These are phyloP conservation scores for Coenonympha glycerion DNA, from an alignment of 2,888 invertebrate species.

Conservation along the genomic window DNA sequence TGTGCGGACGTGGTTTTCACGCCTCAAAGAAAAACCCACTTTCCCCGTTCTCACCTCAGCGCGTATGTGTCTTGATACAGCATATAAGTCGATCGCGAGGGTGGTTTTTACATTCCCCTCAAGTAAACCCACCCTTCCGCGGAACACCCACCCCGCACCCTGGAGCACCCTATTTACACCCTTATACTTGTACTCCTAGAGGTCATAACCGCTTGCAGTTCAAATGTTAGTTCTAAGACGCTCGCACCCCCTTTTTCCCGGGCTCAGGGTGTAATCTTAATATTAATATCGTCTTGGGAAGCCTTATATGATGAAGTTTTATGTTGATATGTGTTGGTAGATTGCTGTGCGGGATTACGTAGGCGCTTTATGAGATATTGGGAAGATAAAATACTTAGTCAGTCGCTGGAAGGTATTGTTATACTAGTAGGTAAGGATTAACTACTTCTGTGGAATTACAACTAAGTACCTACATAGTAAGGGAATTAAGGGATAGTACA, in stretches of 20 bases:
- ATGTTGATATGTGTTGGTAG: slow-evolving; percentile 50
- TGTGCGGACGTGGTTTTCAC: neutral
- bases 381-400: slow-evolving; percentile 26
- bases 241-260: slow-evolving; percentile 30
- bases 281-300: slow-evolving; percentile 71
- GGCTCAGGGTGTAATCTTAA: slow-evolving; percentile 57
- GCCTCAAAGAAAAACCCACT: slow-evolving; percentile 17
- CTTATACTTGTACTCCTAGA: slow-evolving; percentile 22
- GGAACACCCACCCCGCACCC: slow-evolving; percentile 30
- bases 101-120: slow-evolving; percentile 74
- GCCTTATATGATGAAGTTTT: slow-evolving; percentile 65
- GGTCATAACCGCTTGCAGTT: slow-evolving; percentile 18
- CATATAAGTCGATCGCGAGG: slow-evolving; percentile 75
- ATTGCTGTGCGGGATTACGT: slow-evolving; percentile 43
- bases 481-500: too few species aligned
- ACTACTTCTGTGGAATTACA: neutral
- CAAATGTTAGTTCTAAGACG: slow-evolving; percentile 21
- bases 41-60: slow-evolving; percentile 32
- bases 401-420: slow-evolving; percentile 12
- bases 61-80: slow-evolving; percentile 66
- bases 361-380: slow-evolving; percentile 39
- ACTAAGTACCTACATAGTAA: neutral
- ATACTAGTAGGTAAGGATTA: neutral
- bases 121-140: slow-evolving; percentile 56
- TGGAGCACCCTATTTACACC: slow-evolving; percentile 27